A percentile compares a stretch with the other conserved stretches of the same genome.
These are phyloP conservation scores for Patella pellucida DNA, from an alignment of 2,888 invertebrate genomes.

Conservation along the genomic window DNA sequence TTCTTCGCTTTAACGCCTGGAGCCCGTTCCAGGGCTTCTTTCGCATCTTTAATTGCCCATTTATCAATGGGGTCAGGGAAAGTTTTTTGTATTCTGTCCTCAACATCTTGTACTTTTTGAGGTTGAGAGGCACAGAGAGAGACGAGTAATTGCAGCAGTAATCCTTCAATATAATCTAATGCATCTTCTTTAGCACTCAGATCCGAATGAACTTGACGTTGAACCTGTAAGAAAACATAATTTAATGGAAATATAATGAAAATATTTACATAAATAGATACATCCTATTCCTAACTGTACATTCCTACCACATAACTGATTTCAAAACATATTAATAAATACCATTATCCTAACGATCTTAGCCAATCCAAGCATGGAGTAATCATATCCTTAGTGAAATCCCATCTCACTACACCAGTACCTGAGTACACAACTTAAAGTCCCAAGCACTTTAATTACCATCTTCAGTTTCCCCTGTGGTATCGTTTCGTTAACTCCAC, in stretches of 20 bases:
- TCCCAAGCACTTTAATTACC: too few species aligned
- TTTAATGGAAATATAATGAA: neutral
- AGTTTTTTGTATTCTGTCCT: conserved; percentile 89
- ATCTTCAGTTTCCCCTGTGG: too few species aligned
- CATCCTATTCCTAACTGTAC: too few species aligned
- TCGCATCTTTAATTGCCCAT: conserved; percentile 93
- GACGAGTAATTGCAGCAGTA: conserved; percentile 87
- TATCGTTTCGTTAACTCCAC: too few species aligned
- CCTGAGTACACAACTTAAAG: too few species aligned
- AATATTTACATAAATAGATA: neutral
- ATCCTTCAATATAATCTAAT: conserved; percentile 89
- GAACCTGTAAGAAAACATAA: conserved; percentile 77
- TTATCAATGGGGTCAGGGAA: conserved; percentile 96
- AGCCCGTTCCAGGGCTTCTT: conserved; percentile 80
- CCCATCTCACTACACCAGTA: too few species aligned
- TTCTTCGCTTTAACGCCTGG: conserved; percentile 78
- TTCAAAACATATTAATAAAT: too few species aligned
- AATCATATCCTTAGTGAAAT: too few species aligned
- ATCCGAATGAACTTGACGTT: conserved; percentile 77
- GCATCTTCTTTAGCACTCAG: conserved; percentile 84
- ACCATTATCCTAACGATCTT: too few species aligned
- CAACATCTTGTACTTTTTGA: conserved; percentile 80
- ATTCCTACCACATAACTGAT: too few species aligned
- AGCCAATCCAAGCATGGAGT: too few species aligned
- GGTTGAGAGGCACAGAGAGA: conserved; percentile 82